Evolutionary conservation across 2,113 vertebrate species (phyloP).

Genomic region (Epinephelus fuscoguttatus): DNA sequence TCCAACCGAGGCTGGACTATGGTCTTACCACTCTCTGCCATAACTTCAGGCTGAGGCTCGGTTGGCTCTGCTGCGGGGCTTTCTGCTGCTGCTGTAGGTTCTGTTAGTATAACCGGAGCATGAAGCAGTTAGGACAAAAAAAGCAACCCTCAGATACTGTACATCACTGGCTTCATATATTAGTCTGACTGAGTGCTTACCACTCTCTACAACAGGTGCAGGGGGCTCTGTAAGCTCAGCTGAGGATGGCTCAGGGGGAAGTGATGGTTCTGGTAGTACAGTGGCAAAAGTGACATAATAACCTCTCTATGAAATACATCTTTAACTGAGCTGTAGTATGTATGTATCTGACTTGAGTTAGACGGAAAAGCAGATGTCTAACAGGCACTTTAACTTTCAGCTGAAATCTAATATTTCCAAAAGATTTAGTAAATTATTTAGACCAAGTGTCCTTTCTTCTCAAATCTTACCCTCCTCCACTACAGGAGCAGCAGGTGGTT

Average conservation of each 20-base stretch:
- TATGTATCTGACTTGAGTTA: not conserved
- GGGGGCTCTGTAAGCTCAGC: constrained; percentile 51
- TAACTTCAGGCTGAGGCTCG: constrained; percentile 54
- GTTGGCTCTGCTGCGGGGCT: constrained; percentile 49
- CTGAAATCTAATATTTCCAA: not conserved
- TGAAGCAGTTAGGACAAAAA: constrained; percentile 28
- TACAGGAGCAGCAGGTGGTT: constrained; percentile 45
- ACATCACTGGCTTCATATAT: constrained; percentile 23
- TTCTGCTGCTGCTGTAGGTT: constrained; percentile 65
- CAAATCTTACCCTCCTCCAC: constrained; percentile 68
- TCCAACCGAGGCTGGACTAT: constrained; percentile 36
- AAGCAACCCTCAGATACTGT: not conserved
- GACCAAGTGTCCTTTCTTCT: not conserved
- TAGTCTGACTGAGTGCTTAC: constrained; percentile 51
- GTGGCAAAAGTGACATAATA: constrained; percentile 15
- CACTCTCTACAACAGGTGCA: constrained; percentile 58
- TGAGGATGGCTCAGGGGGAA: constrained; percentile 40
- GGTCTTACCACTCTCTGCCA: constrained; percentile 77
- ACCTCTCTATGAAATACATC: not conserved
- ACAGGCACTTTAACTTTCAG: not conserved
- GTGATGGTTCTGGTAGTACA: constrained; percentile 44
- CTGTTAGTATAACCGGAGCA: constrained; percentile 64
- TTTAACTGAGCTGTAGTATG: not conserved
- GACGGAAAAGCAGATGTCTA: not conserved
- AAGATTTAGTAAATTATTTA: not conserved